Evolutionary conservation across 2,888 invertebrate genomes (phyloP).

Genomic region (Notodonta dromedarius): DNA sequence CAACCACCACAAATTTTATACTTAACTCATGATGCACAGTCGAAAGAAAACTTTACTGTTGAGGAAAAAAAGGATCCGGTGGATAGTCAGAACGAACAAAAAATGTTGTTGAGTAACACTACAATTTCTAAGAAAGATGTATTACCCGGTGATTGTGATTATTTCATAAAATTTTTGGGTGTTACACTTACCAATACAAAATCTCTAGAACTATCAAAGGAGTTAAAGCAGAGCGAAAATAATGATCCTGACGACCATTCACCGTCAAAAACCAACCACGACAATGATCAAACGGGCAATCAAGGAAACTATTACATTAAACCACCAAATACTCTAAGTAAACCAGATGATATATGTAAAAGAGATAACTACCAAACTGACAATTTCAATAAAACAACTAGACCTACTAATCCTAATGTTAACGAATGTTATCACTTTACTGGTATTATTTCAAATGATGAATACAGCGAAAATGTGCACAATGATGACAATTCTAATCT

Average conservation of each 20-base stretch:
- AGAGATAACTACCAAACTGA: background rate
- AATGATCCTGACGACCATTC: background rate
- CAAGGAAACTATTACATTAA: background rate
- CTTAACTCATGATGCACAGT: slow-evolving; percentile 10
- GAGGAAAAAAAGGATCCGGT: slow-evolving; percentile 9
- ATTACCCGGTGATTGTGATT: slow-evolving; percentile 47
- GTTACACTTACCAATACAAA: slow-evolving; percentile 61
- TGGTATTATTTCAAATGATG: slow-evolving; percentile 7
- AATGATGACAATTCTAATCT: background rate
- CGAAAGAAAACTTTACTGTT: slow-evolving; percentile 9
- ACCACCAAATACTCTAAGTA: background rate
- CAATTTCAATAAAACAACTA: background rate
- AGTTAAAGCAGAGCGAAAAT: background rate
- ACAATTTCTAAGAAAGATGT: slow-evolving; percentile 29
- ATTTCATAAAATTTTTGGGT: slow-evolving; percentile 67
- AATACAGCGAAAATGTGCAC: slow-evolving; percentile 7
- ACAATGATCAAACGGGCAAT: background rate
- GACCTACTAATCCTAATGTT: background rate
- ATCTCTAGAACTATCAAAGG: slow-evolving; percentile 3
- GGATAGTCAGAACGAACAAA: slow-evolving; percentile 12
- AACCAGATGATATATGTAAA: background rate
- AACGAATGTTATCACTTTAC: background rate
- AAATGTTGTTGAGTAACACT: slow-evolving; percentile 6
- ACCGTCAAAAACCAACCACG: background rate
- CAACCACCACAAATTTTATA: slow-evolving; percentile 10